Evolutionary conservation across 2,797 vertebrate genomes (phyloP).

Genomic region (Anguilla megastoma): DNA sequence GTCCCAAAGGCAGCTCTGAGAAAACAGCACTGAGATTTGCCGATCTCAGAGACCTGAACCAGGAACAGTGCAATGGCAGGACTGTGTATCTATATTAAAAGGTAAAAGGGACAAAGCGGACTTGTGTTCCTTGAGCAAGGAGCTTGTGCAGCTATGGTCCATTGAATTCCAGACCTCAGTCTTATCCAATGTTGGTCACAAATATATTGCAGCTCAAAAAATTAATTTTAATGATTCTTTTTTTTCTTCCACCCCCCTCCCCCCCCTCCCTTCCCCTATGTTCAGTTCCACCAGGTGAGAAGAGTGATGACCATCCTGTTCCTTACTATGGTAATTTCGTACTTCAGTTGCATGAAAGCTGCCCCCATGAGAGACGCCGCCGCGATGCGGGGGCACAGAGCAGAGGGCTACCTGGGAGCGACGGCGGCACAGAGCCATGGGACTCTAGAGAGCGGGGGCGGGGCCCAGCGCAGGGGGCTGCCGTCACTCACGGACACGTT

Average conservation of each 20-base stretch:
- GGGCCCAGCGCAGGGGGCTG: constrained; percentile 76
- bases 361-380: constrained; percentile 96
- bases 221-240: constrained; percentile 19
- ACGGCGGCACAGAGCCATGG: constrained; percentile 87
- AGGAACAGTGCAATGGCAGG: constrained; percentile 13
- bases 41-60: background rate
- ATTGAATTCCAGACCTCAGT: background rate
- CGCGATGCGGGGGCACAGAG: constrained; percentile 89
- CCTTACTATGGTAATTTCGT: constrained; percentile 99
- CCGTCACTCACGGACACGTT: constrained; percentile 93
- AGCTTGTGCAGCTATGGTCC: background rate
- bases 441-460: constrained; percentile 86
- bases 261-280: constrained; percentile 54
- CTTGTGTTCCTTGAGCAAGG: constrained; percentile 28
- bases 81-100: constrained; percentile 8
- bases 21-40: constrained; percentile 8
- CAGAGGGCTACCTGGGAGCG: constrained; percentile 90
- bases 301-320: constrained; percentile 99
- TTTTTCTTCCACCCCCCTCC: constrained; percentile 46
- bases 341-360: constrained; percentile 99
- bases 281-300: constrained; percentile 99
- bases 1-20: constrained; percentile 25
- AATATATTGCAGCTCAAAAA: background rate
- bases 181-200: background rate
- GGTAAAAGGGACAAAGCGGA: constrained; percentile 21